Evolutionary conservation across 2,888 invertebrate species (phyloP), one percentile per base, ranked within the genome.

Genomic region (Micropterix aruncella): DNA sequence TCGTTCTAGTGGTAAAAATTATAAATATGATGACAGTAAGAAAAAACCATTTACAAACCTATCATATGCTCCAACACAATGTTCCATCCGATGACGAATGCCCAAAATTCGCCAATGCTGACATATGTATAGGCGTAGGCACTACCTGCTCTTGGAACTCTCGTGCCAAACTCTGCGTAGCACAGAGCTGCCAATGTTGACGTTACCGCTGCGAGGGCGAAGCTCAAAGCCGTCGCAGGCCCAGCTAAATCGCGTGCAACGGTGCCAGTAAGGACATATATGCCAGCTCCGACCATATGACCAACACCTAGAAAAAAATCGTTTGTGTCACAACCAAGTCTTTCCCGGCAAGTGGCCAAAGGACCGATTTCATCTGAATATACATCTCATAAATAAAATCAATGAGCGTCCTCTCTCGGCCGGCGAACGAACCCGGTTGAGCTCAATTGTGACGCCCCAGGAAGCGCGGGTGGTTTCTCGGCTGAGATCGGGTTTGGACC

Each of bases 61-160:
- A 91, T 82, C 82, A 90, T 85, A 58, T 91, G 89, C 58, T 91
- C 91, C 54, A 93, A 62, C 37, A 94, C 77, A 44, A 94, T 85
- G 59, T 92, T 93, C 94, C 94, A 94, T 17, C 94, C 94, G 55
- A 94, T 93, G 43, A 90, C 79, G 57, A 94, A 94, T 0, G 93
- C 93, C 84, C 89, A 87, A 57, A 93, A 86, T 62, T 94, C 94
- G 14, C 93, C 93, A 46, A 94, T 79, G 52, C 89, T 87, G 45
- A 92, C 87, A 58, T 94, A 94, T 3, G 91, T 92, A 62, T 94
- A 94, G 15, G 91, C 83, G 60, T 94, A 94, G 1, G 94, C 93
- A 38, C 92, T 92, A 1, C 93, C 92, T 2, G 91, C 90, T 63
- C 88, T 83, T 0, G 92, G 92, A 38, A 91, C 82, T 47, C 84